These are phyloP conservation scores for Hippasteria phrygiana DNA, from an alignment of 53 echinoderm and acorn worm species.

Conservation along the genomic window DNA sequence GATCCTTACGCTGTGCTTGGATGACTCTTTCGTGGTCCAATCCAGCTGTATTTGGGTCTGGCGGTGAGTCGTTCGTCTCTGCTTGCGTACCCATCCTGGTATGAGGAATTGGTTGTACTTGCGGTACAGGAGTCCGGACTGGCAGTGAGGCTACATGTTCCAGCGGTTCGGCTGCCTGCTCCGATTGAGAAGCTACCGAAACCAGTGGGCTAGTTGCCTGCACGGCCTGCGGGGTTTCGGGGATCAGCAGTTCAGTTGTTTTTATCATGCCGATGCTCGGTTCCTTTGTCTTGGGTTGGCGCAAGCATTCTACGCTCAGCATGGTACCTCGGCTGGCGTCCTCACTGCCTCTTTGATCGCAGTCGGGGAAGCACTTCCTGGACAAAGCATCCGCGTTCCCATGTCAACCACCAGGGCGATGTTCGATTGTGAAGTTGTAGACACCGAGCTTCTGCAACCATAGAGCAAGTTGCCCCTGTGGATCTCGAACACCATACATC, in stretches of 20 bases:
- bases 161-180: constrained; percentile 1
- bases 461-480: neutral
- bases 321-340: neutral
- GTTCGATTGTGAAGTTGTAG: neutral
- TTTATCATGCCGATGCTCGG: neutral
- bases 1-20: constrained; percentile 12
- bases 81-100: neutral
- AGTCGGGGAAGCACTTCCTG: neutral
- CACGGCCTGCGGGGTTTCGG: neutral
- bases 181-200: constrained; percentile 1
- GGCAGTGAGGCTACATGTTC: neutral
- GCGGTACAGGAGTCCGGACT: too few species aligned
- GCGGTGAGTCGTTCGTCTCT: neutral
- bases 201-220: neutral
- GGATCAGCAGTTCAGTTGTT: neutral
- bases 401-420: neutral
- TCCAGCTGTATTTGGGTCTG: neutral
- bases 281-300: neutral
- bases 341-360: neutral
- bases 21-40: neutral
- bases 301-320: too few species aligned
- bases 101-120: neutral
- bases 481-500: neutral
- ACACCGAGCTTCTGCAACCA: too few species aligned
- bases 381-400: neutral